A percentile compares a stretch with the other conserved stretches of the same genome.
phyloP scores from a whole-genome alignment of 2,888 invertebrate genomes.

The Apomyelois bistriatella region DNA sequence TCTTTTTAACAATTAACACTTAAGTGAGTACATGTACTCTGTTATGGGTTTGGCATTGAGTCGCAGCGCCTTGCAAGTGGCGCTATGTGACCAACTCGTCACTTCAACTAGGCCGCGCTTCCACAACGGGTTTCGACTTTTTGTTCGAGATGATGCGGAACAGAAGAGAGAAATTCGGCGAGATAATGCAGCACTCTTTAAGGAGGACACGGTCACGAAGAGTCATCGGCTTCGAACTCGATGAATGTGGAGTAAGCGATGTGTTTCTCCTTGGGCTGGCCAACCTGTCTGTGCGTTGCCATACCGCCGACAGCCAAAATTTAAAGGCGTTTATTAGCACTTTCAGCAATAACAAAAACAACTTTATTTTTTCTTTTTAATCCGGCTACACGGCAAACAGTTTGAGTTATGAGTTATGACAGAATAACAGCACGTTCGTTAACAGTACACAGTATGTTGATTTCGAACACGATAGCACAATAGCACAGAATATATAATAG shows the following conservation, averaged over 20 bases:
- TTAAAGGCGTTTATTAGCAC: constrained; percentile 34
- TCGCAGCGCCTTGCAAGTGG: constrained; percentile 20
- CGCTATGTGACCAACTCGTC: constrained; percentile 39
- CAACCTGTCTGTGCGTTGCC: constrained; percentile 54
- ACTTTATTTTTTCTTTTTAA: neutral
- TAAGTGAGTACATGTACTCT: constrained; percentile 35
- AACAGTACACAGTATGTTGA: constrained; percentile 12
- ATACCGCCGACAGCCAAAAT: constrained; percentile 47
- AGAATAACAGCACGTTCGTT: constrained; percentile 13
- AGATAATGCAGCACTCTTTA: constrained; percentile 70
- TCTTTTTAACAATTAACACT: constrained; percentile 48
- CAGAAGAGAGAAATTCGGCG: constrained; percentile 76
- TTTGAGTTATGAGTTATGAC: too few relatives aligned
- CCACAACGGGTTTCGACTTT: constrained; percentile 73
- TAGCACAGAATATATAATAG: too few relatives aligned
- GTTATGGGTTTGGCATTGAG: constrained; percentile 37
- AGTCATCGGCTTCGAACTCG: constrained; percentile 73
- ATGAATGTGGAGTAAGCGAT: constrained; percentile 68
- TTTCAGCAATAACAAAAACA: constrained; percentile 12
- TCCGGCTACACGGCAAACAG: too few relatives aligned
- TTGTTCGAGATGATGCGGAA: constrained; percentile 75
- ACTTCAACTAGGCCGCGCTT: constrained; percentile 69
- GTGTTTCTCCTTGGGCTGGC: constrained; percentile 61
- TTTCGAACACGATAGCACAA: too few relatives aligned
- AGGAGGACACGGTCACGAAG: constrained; percentile 75